Percentiles rank a stretch among this genome's conserved stretches.
phyloP scores from a whole-genome alignment of 2,888 invertebrate genomes.

The Nephrocerus scutellatus region DNA sequence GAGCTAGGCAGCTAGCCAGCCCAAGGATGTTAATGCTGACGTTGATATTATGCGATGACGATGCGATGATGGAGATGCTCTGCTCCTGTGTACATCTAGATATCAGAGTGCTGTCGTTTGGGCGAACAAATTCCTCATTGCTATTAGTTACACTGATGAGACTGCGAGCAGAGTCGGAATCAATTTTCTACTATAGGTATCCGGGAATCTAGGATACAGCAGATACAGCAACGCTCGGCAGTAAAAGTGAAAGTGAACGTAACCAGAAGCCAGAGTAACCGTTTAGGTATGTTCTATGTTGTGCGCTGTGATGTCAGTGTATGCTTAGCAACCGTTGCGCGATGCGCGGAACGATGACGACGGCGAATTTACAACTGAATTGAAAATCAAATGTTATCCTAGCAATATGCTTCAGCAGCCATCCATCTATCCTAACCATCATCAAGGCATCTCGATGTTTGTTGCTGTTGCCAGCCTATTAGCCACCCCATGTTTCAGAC shows the following conservation, averaged over 20 bases:
- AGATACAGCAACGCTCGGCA: too few relatives aligned
- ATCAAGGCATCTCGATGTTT: too few relatives aligned
- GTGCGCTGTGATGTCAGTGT: constrained; percentile 24
- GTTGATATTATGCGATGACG: constrained; percentile 4
- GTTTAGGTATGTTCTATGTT: too few relatives aligned
- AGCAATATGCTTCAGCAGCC: constrained; percentile 44
- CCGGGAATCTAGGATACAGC: too few relatives aligned
- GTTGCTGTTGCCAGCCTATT: too few relatives aligned
- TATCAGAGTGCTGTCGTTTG: too few relatives aligned
- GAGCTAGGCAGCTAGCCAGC: too few relatives aligned
- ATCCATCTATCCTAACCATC: constrained; percentile 3
- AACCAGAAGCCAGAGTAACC: constrained; percentile 18
- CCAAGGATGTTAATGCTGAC: constrained; percentile 26
- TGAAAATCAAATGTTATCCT: constrained; percentile 48
- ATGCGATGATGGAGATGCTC: too few relatives aligned
- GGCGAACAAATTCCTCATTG: too few relatives aligned
- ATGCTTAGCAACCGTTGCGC: constrained; percentile 42
- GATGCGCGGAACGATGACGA: constrained; percentile 36
- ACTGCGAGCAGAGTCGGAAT: constrained; percentile 12
- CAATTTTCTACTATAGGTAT: too few relatives aligned
- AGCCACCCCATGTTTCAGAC: too few relatives aligned
- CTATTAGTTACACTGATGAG: constrained; percentile 8
- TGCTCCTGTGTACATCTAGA: too few relatives aligned
- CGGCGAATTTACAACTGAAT: constrained; percentile 50
- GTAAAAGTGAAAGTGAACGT: constrained; percentile 39